A percentile compares a stretch with the other conserved stretches of the same genome.
These are phyloP conservation scores for Lamellibrachia satsuma DNA, from an alignment of 2,888 invertebrate species.

Conservation along the genomic window DNA sequence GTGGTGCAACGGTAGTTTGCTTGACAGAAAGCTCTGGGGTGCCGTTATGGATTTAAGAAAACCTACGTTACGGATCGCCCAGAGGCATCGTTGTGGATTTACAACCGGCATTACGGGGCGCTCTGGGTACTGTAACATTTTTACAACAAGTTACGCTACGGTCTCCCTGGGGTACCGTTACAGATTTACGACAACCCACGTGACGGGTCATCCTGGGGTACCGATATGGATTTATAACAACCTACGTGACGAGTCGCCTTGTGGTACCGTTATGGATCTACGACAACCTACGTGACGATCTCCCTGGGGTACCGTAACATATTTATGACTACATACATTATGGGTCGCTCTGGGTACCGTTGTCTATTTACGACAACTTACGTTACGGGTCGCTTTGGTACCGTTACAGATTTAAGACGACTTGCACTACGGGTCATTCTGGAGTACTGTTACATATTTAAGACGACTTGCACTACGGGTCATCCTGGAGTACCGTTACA, in stretches of 20 bases:
- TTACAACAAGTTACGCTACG: no score
- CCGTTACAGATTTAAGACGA: no score
- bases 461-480: no score
- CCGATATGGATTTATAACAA: background rate
- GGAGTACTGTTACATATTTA: no score
- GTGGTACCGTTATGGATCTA: background rate
- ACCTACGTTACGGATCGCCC: background rate
- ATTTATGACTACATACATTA: background rate
- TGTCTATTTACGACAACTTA: background rate
- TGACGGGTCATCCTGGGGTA: background rate
- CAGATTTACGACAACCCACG: background rate
- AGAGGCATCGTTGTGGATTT: background rate
- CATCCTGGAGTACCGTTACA: no score
- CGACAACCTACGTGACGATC: background rate
- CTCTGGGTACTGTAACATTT: no score
- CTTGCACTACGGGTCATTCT: no score
- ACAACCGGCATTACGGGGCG: background rate
- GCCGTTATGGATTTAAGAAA: background rate
- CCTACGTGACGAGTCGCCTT: background rate
- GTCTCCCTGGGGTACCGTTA: background rate
- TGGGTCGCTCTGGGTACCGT: background rate
- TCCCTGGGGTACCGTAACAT: background rate
- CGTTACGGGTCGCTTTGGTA: no score
- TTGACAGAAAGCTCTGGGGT: background rate
- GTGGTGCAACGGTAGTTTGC: background rate